Evolutionary conservation across 30 jellyfish, hydroid and myxozoan species (phyloP), one percentile per base, ranked within the genome.

Genomic region (Hydractinia symbiolongicarpus): DNA sequence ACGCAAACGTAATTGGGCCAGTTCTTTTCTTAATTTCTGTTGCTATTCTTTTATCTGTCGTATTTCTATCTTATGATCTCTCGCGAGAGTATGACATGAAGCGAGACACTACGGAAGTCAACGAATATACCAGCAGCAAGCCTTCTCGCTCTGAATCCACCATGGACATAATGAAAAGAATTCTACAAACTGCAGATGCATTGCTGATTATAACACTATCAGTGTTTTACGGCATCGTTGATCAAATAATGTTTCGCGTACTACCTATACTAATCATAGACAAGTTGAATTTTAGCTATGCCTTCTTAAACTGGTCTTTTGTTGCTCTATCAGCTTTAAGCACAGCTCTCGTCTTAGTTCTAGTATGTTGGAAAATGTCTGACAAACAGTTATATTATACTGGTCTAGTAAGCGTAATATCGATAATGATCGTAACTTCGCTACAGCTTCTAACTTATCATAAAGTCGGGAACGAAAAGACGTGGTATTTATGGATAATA

Each of bases 61-160:
- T 6, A n/a, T 64, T 64, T 64, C 40, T 44, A 7, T 44, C 40
- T 7, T 51, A 64, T 9, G 74, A 64, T 51, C 19, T 51, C 4
- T 64, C 74, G 0, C 19, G 74, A 64, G 74, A 64, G 74, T 64
- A n/a, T 13, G 74, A 64, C 16, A 64, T 64, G 74, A 64, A 64
- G 17, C 40, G 19, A 64, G 52, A 64, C 17, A 13, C 74, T n/a
- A 64, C 40, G 2, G 40, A 64, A 64, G 8, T 4, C 9, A 6
- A 9, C 74, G 40, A 13, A 64, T 7, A 1, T 6, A 51, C 0
- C 17, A 64, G 17, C 40, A 0, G 19, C 69, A 16, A 64, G 17
- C 52, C 4, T n/a, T 64, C 74, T 13, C 19, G 74, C 9, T 6
- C 40, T 44, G 9, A 7, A 8, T 13, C 74, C 9, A 7, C 8